These are phyloP conservation scores for Pseudoips prasinana DNA, from an alignment of 2,888 invertebrate genomes.

Conservation along the genomic window DNA sequence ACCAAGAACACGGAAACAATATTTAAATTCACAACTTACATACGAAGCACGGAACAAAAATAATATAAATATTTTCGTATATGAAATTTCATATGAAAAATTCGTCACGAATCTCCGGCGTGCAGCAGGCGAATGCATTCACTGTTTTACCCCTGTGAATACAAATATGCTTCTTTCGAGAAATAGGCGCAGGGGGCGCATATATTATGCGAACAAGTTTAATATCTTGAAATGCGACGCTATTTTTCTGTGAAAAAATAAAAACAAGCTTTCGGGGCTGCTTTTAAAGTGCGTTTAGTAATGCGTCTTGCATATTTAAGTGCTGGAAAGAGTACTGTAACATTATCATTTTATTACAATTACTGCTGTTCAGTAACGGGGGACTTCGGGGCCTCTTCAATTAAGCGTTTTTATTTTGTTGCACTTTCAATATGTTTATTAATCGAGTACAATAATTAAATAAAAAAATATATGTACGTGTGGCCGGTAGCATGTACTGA, in stretches of 20 bases:
- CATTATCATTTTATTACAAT: no score
- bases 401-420: no score
- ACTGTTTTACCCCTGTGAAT: slow-evolving; percentile 55
- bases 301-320: no score
- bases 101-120: slow-evolving; percentile 44
- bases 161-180: slow-evolving; percentile 55
- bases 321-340: no score
- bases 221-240: slow-evolving; percentile 55
- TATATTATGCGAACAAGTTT: slow-evolving; percentile 55
- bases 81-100: slow-evolving; percentile 46
- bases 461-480: no score
- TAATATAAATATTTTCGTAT: slow-evolving; percentile 37
- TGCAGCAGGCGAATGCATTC: slow-evolving; percentile 59
- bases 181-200: slow-evolving; percentile 48
- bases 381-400: no score
- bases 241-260: slow-evolving; percentile 35
- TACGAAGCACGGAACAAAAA: slow-evolving; percentile 22
- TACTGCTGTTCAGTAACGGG: no score
- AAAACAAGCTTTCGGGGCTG: slow-evolving; percentile 18
- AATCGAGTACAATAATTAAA: no score
- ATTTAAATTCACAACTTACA: neutral
- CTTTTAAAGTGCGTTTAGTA: slow-evolving; percentile 5
- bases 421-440: no score
- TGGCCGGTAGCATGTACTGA: no score
- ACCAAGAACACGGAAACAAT: neutral